Evolutionary conservation across 2,797 vertebrate genomes (phyloP).

Genomic region (Tolypeutes matacus): DNA sequence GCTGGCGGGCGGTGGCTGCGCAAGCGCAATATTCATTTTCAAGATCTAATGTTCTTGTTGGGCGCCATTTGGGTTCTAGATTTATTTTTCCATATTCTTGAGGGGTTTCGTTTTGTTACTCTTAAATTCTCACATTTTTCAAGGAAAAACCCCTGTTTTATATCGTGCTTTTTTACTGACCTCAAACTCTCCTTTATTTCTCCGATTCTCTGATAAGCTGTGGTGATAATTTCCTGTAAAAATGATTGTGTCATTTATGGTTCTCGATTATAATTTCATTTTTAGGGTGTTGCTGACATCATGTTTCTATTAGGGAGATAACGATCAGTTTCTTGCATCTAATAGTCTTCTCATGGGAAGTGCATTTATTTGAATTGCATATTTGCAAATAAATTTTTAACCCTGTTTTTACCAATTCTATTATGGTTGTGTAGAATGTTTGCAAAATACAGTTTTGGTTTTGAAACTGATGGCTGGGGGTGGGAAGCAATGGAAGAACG

Average conservation of each 20-base stretch:
- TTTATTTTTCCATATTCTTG: conserved; percentile 64
- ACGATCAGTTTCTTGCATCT: conserved; percentile 61
- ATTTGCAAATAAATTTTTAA: conserved; percentile 74
- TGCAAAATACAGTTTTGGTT: conserved; percentile 52
- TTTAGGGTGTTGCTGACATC: not conserved
- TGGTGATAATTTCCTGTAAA: conserved; percentile 44
- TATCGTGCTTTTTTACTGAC: not conserved
- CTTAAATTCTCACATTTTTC: not conserved
- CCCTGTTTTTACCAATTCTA: conserved; percentile 50
- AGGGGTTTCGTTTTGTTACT: conserved; percentile 22
- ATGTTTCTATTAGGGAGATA: not conserved
- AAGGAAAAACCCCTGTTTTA: not conserved
- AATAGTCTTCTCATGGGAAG: conserved; percentile 63
- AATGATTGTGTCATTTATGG: conserved; percentile 33
- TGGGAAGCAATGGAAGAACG: not conserved
- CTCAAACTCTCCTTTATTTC: not conserved
- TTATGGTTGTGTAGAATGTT: not conserved
- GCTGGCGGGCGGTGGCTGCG: conserved; percentile 84
- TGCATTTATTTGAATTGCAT: conserved; percentile 70
- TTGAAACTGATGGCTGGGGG: not conserved
- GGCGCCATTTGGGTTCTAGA: conserved; percentile 85
- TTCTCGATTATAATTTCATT: conserved; percentile 70
- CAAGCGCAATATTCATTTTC: conserved; percentile 84
- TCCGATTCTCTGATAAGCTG: not conserved
- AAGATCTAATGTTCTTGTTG: conserved; percentile 77